Base-by-base conservation (phyloP, 2,888 invertebrate species). In the Diachrysia chrysitis region DNA sequence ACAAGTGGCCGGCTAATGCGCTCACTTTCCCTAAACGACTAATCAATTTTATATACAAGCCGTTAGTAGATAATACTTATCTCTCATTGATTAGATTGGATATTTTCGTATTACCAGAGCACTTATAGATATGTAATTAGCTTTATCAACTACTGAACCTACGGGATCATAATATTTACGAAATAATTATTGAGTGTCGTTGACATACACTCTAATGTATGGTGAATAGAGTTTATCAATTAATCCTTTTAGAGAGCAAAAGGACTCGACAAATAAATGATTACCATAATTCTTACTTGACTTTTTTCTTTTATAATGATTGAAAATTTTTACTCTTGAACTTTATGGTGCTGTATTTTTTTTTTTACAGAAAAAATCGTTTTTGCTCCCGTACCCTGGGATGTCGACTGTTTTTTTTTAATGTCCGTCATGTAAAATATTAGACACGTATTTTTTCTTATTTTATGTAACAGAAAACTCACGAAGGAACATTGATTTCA, bases 61-160 rank as follows among this genome's bases (percentile, higher is more conserved):
- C 51, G 37, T 54, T 59, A 61, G 53, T 62, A 14, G 83, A 81
- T 82, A 79, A 67, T 48, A 61, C 5, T 75, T 81, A 82, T 81
- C 82, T 61, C 37, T 14, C 23, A 59, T 67, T 65, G 83, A 83
- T 82, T 72, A 83, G 76, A 83, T 83, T 83, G 62, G 63, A 62
- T 72, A 72, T 78, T 75, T 75, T 73, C 56, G 68, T 73, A 79
- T 72, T 63, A 71, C 61, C 64, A 55, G 54, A 69, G 68, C 66
- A 59, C 63, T 66, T 65, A 63, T 48, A 67, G 62, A 71, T 70
- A 72, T 54, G 48, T 61, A 69, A 75, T 78, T 74, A 79, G 67
- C 62, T 64, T 51, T 73, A 71, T 78, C 67, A 75, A 71, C 66
- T 54, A 77, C 51, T 67, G 69, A 58, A 64, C 57, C 46, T 51